Evolutionary conservation across 2,888 invertebrate species (phyloP).

Genomic region (Hypsopygia costalis): DNA sequence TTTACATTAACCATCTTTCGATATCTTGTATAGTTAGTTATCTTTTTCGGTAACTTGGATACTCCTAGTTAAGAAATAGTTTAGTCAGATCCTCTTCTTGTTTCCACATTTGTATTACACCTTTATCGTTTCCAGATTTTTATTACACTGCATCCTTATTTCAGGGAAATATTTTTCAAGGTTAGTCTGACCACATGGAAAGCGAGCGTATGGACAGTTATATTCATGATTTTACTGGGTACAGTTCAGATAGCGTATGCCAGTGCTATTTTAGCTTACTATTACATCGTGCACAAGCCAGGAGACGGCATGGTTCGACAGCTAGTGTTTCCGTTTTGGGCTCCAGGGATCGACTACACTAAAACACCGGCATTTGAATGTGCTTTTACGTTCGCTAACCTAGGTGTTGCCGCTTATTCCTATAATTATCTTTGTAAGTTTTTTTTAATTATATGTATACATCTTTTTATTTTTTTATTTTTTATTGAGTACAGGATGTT

Average conservation of each 20-base stretch:
- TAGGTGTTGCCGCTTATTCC: slow-evolving; percentile 26
- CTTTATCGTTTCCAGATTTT: no score
- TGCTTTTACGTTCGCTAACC: slow-evolving; percentile 33
- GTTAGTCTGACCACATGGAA: slow-evolving; percentile 47
- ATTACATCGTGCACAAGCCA: slow-evolving; percentile 25
- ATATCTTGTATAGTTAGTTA: no score
- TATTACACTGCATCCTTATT: no score
- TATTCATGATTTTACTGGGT: slow-evolving; percentile 25
- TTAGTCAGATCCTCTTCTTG: no score
- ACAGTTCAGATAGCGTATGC: slow-evolving; percentile 29
- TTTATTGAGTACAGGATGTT: no score
- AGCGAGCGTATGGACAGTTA: slow-evolving; percentile 26
- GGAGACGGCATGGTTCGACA: slow-evolving; percentile 31
- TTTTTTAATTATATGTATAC: no score
- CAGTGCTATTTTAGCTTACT: slow-evolving; percentile 25
- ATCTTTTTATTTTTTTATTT: no score
- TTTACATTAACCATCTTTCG: no score
- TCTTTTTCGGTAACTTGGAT: no score
- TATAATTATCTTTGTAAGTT: slow-evolving; percentile 50
- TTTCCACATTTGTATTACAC: no score
- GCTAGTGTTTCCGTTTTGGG: slow-evolving; percentile 48
- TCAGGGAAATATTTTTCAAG: slow-evolving; percentile 41
- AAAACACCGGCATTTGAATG: slow-evolving; percentile 45
- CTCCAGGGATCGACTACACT: slow-evolving; percentile 34
- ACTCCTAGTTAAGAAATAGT: no score